phyloP scores from a whole-genome alignment of 2,797 vertebrate species.

The Martes flavigula region DNA sequence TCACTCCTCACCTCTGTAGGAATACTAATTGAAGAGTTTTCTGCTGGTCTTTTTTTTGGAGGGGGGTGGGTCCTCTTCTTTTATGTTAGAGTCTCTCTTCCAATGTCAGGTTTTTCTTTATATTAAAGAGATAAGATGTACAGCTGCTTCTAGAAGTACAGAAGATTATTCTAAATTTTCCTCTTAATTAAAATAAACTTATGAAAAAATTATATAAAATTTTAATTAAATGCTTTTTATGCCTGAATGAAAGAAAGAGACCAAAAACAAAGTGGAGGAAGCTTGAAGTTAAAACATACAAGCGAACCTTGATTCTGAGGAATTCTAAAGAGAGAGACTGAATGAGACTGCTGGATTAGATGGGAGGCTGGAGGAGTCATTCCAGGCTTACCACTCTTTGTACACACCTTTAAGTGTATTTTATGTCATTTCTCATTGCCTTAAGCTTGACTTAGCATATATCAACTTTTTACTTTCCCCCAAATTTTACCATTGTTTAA shows the following conservation, averaged over 20 bases:
- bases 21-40: not conserved
- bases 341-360: not conserved
- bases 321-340: not conserved
- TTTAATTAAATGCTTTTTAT: not conserved
- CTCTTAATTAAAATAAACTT: not conserved
- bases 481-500: not conserved
- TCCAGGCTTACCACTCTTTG: not conserved
- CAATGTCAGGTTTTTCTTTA: not conserved
- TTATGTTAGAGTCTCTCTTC: not conserved
- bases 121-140: not conserved
- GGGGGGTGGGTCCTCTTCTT: not conserved
- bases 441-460: not conserved
- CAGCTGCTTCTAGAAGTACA: not conserved
- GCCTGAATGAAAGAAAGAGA: not conserved
- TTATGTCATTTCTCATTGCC: not conserved
- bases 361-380: not conserved
- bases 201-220: not conserved
- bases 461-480: rapidly evolving
- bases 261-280: not conserved
- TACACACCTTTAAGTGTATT: not conserved
- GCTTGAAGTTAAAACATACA: not conserved
- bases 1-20: not conserved
- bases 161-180: not conserved
- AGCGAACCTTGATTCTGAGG: not conserved
- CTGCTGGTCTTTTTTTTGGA: not conserved